Percentiles rank a stretch among this genome's conserved stretches.
Evolutionary conservation across 2,797 vertebrate genomes (phyloP).

Genomic region (Nyctalus aviator): DNA sequence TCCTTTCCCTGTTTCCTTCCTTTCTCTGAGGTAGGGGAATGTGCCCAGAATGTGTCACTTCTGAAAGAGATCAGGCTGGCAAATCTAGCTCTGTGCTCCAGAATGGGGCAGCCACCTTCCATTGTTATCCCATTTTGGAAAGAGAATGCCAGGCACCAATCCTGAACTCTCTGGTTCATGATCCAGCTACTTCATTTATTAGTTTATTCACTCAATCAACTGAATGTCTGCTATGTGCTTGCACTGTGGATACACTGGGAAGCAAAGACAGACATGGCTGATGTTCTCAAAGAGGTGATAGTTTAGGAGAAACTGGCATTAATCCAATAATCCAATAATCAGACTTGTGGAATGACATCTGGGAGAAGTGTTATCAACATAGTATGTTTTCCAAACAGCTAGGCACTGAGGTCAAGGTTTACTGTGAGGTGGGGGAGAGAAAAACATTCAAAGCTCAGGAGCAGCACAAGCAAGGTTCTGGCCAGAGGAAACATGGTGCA

Average conservation of each 20-base stretch:
- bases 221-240: background rate
- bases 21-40: background rate
- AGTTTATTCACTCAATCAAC: background rate
- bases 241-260: background rate
- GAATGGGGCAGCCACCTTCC: background rate
- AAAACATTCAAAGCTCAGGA: background rate
- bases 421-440: background rate
- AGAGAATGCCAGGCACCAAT: background rate
- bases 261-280: background rate
- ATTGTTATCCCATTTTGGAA: background rate
- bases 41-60: background rate
- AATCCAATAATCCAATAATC: conserved; percentile 7
- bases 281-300: background rate
- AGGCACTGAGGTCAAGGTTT: background rate
- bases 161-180: background rate
- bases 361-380: background rate
- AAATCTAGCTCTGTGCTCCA: background rate
- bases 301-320: background rate
- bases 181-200: background rate
- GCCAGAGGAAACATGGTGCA: background rate
- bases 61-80: background rate
- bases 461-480: background rate
- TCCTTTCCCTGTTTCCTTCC: background rate
- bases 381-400: background rate
- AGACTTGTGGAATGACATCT: background rate